Base-by-base conservation (phyloP, 2,888 invertebrate genomes). In the Drosophila maculinotata region DNA sequence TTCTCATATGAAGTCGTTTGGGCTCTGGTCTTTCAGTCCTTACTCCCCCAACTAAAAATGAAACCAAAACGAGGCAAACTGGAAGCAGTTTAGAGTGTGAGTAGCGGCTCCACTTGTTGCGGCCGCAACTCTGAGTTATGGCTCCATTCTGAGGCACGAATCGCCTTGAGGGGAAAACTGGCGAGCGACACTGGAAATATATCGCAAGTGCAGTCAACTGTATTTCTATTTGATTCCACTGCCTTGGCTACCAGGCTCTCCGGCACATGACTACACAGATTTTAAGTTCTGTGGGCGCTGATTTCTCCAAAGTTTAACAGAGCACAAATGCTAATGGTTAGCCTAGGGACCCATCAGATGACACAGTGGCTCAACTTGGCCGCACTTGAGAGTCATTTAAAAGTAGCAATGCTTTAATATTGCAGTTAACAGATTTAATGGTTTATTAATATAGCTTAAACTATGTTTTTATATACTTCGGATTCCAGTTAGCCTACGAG, bases 151-250 rank as follows among this genome's bases (percentile, higher is more conserved):
- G 38, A 10, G 30, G 53, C 57, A 41, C 23, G 42, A 51, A 41
- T 25, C 28, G 54, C 58, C 73, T 60, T 53, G 28, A 35, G 60
- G 44, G 62, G 59, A 23, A 30, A 36, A 44, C 41, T 41, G 47
- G 47, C 57, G 49, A 67, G 53, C 63, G 60, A 73, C 73, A 69
- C 45, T 67, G 67, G 53, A 70, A 70, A 83, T 72, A 68, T 69
- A 60, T 69, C 64, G 49, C 56, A 68, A 56, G 64, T 62, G 79
- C 76, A 76, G 65, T 73, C 69, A 69, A 78, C 73, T 68, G 78
- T 36, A 69, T 65, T 63, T 67, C 60, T 47, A 80, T 80, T 69
- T 72, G 69, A 75, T 69, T 67, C 42, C 33, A 31, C 26, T 51
- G 45, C 12, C 45, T 54, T 53, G 47, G 54, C 52, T 14, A 49